Evolutionary conservation across 1,140 invertebrate genomes (phyloP).

Genomic region (Megalonaias nervosa): DNA sequence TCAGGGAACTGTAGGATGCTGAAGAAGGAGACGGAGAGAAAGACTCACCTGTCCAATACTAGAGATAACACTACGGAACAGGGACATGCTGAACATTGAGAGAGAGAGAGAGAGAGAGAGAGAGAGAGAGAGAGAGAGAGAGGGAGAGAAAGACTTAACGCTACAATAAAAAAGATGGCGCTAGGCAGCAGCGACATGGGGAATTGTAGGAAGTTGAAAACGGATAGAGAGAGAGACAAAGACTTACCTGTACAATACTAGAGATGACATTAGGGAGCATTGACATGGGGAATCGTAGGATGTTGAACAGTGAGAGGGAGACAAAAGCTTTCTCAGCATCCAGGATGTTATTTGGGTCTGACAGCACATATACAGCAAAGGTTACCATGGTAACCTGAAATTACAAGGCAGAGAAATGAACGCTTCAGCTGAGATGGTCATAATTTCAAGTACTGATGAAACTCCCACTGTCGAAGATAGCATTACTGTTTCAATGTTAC

Average conservation of each 20-base stretch:
- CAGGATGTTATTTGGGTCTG: slow-evolving; percentile 67
- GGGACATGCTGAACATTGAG: too few species aligned
- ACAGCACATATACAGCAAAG: slow-evolving; percentile 76
- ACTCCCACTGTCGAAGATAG: too few species aligned
- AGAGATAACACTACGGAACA: slow-evolving; percentile 58
- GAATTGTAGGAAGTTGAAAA: slow-evolving; percentile 98
- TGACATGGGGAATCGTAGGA: slow-evolving; percentile 90
- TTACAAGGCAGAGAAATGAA: not conserved
- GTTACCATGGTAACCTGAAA: slow-evolving; percentile 77
- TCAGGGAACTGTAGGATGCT: slow-evolving; percentile 96
- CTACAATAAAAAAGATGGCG: slow-evolving; percentile 69
- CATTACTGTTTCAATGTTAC: too few species aligned
- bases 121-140: too few species aligned
- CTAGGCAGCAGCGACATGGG: slow-evolving; percentile 79
- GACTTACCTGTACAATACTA: slow-evolving; percentile 65
- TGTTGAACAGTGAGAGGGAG: slow-evolving; percentile 97
- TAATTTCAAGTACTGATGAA: too few species aligned
- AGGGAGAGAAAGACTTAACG: too few species aligned
- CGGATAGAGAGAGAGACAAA: slow-evolving; percentile 76
- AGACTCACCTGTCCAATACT: slow-evolving; percentile 78
- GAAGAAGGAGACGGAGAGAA: slow-evolving; percentile 97
- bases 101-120: too few species aligned
- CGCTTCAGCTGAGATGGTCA: too few species aligned
- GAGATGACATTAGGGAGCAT: slow-evolving; percentile 76
- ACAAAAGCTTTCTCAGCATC: slow-evolving; percentile 86